Base-by-base conservation (phyloP, 2,113 vertebrate genomes). In the Corvus cornix region DNA sequence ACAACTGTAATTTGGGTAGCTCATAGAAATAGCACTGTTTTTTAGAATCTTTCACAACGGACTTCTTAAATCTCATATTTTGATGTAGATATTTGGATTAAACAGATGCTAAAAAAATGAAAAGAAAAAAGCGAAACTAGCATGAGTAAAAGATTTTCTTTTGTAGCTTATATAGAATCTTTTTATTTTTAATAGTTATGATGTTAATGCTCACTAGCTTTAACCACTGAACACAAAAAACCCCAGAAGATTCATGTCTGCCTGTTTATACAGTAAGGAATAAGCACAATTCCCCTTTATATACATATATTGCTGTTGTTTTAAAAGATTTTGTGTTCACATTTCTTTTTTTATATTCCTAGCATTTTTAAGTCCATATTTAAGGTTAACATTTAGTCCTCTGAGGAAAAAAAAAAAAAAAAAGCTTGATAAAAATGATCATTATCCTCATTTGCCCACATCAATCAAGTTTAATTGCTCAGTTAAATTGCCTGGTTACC, bases 381-480 rank as follows among this genome's bases (percentile, higher is more conserved):
- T 90, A 92, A 92, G 56, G 72, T 86, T 92, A 95, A 55, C 15
- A 79, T 89, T 84, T 89, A 89, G 24, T 77, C 51, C 18, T 76
- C 30, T 53, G 35, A 92, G 67, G 90, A 91, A 94, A 95, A 87
- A 66, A 8, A 93, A 91, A 35, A 35, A 94, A 95, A 87, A 66
- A 8, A 55, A 13, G 33, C 72, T 59, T 88, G 56, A 94, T 70
- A 94, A 94, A 94, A 78, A 84, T 84, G 39, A 56, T 87, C 49
- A 87, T 95, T 95, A 95, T 91, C 48, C 58, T 89, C 69, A 85
- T 89, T 92, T 89, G 52, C 64, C 69, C 70, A 66, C 46, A 94
- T 63, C 67, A 89, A 80, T 94, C 94, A 93, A 93, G 72, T 86
- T 81, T 96, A 97, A 98, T 97, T 95, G 97, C 96, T 97, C 80